A percentile compares a stretch with the other conserved stretches of the same genome.
Conservation (phyloP, 1,140 invertebrate genomes). For the Leptestheria dahalacensis region DNA sequence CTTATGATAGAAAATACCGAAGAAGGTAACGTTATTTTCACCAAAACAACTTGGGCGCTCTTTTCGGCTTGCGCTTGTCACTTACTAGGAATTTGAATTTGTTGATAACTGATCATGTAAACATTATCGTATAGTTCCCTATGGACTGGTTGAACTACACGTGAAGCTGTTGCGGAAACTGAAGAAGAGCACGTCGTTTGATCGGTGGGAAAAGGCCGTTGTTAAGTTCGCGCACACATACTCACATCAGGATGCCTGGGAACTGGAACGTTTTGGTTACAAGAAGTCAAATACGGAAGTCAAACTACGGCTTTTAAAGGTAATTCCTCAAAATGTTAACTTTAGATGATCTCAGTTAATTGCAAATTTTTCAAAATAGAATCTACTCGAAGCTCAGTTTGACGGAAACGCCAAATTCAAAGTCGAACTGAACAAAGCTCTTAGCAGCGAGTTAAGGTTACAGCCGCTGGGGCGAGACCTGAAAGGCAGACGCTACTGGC, state of each 20-base stretch:
- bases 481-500: slow-evolving; percentile 81
- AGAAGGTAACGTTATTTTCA: slow-evolving; percentile 47
- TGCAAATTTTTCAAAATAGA: slow-evolving; percentile 38
- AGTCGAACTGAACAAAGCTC: slow-evolving; percentile 66
- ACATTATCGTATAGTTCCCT: slow-evolving; percentile 49
- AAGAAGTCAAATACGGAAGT: slow-evolving; percentile 73
- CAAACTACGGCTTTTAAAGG: slow-evolving; percentile 78
- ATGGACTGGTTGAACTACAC: slow-evolving; percentile 65
- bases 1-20: slow-evolving; percentile 72
- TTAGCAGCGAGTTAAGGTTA: slow-evolving; percentile 59
- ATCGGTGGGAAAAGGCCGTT: slow-evolving; percentile 78
- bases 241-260: slow-evolving; percentile 83
- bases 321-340: slow-evolving; percentile 24
- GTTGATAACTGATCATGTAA: neutral
- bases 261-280: slow-evolving; percentile 89
- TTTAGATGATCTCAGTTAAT: slow-evolving; percentile 3
- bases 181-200: slow-evolving; percentile 62
- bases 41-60: neutral
- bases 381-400: slow-evolving; percentile 84
- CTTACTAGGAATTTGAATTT: neutral
- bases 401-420: slow-evolving; percentile 89
- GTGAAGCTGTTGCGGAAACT: slow-evolving; percentile 75
- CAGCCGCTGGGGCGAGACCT: slow-evolving; percentile 80
- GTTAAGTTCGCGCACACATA: slow-evolving; percentile 83
- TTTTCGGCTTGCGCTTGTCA: neutral